These are phyloP conservation scores for Bergia puertoricense DNA, from an alignment of 92 coral and sea anemone genomes.

Conservation along the genomic window DNA sequence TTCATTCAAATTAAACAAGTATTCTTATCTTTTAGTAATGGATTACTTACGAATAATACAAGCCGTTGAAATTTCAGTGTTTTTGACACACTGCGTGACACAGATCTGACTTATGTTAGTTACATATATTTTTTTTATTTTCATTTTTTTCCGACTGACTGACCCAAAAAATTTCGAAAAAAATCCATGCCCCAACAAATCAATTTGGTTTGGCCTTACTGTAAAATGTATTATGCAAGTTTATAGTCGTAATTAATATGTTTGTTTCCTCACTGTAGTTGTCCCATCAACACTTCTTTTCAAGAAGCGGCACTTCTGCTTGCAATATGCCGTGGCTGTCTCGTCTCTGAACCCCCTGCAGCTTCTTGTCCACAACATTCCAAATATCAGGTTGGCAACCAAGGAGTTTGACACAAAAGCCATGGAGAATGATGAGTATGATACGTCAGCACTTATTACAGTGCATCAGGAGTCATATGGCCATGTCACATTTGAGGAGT, in stretches of 20 bases:
- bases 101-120: too few species aligned
- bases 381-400: constrained; percentile 66
- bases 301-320: constrained; percentile 70
- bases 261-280: constrained; percentile 43
- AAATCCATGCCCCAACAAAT: too few species aligned
- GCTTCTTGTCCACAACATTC: constrained; percentile 74
- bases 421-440: constrained; percentile 66
- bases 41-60: too few species aligned
- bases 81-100: too few species aligned
- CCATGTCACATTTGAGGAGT: constrained; percentile 61
- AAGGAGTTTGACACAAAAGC: constrained; percentile 42
- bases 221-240: neutral
- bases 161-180: too few species aligned
- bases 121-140: too few species aligned
- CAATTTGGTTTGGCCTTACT: too few species aligned
- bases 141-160: too few species aligned
- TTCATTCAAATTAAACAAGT: too few species aligned
- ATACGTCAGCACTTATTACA: constrained; percentile 52
- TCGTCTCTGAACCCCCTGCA: constrained; percentile 60
- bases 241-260: neutral
- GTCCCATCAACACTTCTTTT: constrained; percentile 55
- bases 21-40: too few species aligned
- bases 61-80: too few species aligned
- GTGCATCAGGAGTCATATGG: constrained; percentile 39
- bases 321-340: constrained; percentile 76